phyloP scores from a whole-genome alignment of 2,888 invertebrate genomes.

The Sympetrum striolatum region DNA sequence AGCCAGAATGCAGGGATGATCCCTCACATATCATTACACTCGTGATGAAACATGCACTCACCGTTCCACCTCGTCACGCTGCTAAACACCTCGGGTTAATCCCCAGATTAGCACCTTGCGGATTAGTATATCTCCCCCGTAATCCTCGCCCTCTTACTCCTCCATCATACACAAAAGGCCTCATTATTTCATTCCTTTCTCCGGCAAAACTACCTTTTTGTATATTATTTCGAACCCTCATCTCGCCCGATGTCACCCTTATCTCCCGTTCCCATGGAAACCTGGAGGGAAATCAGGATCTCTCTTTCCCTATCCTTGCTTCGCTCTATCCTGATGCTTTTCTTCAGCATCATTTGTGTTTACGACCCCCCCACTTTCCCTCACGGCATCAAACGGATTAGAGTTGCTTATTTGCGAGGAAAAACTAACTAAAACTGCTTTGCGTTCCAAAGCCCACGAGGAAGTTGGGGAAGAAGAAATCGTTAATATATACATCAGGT shows the following conservation, averaged over 20 bases:
- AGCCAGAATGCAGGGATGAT: neutral
- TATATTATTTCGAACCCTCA: neutral
- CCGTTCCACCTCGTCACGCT: neutral
- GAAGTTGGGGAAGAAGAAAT: neutral
- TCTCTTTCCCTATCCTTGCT: neutral
- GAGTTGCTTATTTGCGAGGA: neutral
- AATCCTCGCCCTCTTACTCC: neutral
- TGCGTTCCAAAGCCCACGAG: neutral
- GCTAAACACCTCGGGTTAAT: neutral
- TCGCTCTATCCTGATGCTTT: neutral
- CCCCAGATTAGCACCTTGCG: neutral
- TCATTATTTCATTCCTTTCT: neutral
- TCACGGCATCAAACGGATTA: neutral
- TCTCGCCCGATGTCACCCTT: neutral
- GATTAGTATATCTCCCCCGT: neutral
- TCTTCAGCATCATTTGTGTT: neutral
- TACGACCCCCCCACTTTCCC: neutral
- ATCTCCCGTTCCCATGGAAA: neutral
- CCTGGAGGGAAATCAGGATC: neutral
- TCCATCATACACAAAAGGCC: neutral
- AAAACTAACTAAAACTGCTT: neutral
- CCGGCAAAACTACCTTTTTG: neutral
- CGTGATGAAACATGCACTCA: neutral
- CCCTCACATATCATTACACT: neutral
- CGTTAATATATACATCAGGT: neutral